These are phyloP conservation scores for Drosophila nannoptera DNA, from an alignment of 1,140 invertebrate species.

Conservation along the genomic window DNA sequence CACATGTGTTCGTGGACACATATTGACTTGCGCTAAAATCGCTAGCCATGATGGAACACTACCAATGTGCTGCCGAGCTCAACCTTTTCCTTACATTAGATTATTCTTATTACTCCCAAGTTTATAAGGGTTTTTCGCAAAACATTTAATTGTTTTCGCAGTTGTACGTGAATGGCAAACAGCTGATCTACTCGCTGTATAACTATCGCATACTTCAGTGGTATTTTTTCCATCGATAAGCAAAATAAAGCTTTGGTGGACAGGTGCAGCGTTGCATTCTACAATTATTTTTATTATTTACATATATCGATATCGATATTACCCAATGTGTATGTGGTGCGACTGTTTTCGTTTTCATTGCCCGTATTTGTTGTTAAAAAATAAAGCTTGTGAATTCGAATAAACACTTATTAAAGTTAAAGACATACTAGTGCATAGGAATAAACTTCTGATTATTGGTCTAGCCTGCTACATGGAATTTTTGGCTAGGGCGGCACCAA, in stretches of 20 bases:
- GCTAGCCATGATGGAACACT: conserved; percentile 44
- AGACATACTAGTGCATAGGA: neutral
- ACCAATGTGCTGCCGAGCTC: neutral
- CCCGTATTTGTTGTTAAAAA: conserved; percentile 30
- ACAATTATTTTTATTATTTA: conserved; percentile 20
- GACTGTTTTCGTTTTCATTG: conserved; percentile 44
- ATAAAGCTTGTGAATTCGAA: conserved; percentile 15
- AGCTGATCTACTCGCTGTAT: conserved; percentile 20
- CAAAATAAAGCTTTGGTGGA: neutral
- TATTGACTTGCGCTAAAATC: conserved; percentile 54
- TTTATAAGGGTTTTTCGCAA: conserved; percentile 39
- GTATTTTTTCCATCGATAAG: neutral
- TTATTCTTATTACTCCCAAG: conserved; percentile 15
- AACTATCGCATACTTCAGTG: neutral
- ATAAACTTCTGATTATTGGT: conserved; percentile 11
- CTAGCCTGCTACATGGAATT: conserved; percentile 11
- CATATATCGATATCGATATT: conserved; percentile 39
- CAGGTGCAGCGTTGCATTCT: conserved; percentile 20
- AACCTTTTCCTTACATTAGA: conserved; percentile 8
- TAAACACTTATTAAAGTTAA: neutral
- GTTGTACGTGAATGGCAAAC: conserved; percentile 32
- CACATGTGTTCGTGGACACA: conserved; percentile 46
- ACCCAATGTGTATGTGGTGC: conserved; percentile 47
- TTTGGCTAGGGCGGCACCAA: conserved; percentile 8
- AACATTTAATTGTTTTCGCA: conserved; percentile 45